phyloP scores from a whole-genome alignment of 2,797 vertebrate species.

The Labeo calbasu region DNA sequence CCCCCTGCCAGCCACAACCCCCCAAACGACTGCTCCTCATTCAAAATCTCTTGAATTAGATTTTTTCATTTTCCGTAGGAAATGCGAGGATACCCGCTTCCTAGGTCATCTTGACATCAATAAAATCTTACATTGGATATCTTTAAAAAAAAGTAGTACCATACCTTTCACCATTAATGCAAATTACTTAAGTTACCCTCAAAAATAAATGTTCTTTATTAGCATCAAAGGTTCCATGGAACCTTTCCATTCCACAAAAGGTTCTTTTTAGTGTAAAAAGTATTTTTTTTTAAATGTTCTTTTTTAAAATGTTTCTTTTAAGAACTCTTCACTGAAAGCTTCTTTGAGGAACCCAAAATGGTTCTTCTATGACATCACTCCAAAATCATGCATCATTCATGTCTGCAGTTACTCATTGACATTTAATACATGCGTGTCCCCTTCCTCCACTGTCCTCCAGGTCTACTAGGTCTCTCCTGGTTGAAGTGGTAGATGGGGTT shows the following conservation, averaged over 20 bases:
- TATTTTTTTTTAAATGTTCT: neutral
- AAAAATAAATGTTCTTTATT: neutral
- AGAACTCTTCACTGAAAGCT: neutral
- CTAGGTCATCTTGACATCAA: neutral
- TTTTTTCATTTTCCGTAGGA: neutral
- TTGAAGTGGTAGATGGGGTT: constrained; percentile 14
- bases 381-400: neutral
- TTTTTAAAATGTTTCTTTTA: neutral
- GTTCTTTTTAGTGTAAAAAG: neutral
- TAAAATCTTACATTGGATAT: no score
- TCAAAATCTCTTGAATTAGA: neutral
- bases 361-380: neutral
- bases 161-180: neutral
- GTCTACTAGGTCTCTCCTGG: constrained; percentile 1
- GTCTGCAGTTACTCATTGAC: neutral
- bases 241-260: neutral
- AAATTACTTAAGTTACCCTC: neutral
- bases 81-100: neutral
- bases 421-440: neutral
- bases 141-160: neutral
- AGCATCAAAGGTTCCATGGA: neutral
- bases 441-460: neutral
- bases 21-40: constrained; percentile 39
- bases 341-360: neutral
- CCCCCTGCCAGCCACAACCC: constrained; percentile 49